phyloP scores from a whole-genome alignment of 2,113 vertebrate species.

The Harpagus bidentatus region DNA sequence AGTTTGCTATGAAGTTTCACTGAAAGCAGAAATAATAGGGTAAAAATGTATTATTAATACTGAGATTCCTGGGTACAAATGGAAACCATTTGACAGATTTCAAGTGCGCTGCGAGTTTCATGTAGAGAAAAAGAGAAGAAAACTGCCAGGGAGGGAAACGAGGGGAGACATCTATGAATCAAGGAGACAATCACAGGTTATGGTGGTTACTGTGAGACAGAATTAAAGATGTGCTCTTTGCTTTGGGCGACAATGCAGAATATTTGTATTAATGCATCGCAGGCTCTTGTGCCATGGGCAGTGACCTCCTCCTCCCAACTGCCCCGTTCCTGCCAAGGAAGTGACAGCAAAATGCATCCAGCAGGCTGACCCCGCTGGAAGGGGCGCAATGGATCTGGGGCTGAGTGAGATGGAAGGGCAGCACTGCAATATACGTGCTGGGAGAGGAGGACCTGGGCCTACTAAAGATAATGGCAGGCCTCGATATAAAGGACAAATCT shows the following conservation, averaged over 20 bases:
- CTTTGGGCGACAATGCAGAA: background rate
- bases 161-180: background rate
- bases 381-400: background rate
- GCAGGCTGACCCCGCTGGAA: background rate
- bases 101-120: background rate
- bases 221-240: background rate
- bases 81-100: slow-evolving; percentile 1
- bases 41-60: slow-evolving; percentile 30
- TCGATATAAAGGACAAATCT: background rate
- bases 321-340: background rate
- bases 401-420: background rate
- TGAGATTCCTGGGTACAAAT: slow-evolving; percentile 3
- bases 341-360: background rate
- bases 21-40: slow-evolving; percentile 4
- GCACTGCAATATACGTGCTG: accelerated
- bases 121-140: background rate
- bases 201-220: background rate
- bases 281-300: background rate
- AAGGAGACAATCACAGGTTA: background rate
- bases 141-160: background rate
- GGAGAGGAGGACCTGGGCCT: background rate
- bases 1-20: background rate
- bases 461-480: background rate
- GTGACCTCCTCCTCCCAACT: background rate
- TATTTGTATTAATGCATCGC: background rate